These are phyloP conservation scores for Alcedo atthis DNA, from an alignment of 2,797 vertebrate genomes.

Conservation along the genomic window DNA sequence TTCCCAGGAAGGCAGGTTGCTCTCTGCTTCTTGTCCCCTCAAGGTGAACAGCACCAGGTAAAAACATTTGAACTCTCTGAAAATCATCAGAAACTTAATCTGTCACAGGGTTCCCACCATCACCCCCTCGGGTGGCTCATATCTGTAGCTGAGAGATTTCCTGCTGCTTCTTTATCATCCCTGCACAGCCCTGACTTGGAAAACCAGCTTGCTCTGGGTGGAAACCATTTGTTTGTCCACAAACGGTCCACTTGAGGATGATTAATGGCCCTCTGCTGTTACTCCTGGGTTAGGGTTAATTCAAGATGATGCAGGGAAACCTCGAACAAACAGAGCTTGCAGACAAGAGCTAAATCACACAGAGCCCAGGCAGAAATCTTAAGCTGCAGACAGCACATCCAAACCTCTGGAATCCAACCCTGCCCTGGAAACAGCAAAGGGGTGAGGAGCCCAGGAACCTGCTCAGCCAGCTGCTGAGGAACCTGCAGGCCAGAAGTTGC, in stretches of 20 bases:
- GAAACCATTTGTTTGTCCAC: conserved; percentile 15
- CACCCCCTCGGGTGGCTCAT: background rate
- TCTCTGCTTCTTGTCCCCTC: background rate
- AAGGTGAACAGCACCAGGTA: background rate
- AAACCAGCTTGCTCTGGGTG: background rate
- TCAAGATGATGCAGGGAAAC: background rate
- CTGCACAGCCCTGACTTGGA: background rate
- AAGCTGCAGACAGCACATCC: background rate
- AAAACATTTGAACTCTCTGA: background rate
- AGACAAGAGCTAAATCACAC: background rate
- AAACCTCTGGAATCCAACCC: rapidly evolving
- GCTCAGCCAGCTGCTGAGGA: background rate
- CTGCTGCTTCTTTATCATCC: conserved; percentile 7
- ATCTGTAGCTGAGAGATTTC: conserved; percentile 3
- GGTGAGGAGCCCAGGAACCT: background rate
- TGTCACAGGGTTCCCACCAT: background rate
- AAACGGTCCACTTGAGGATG: background rate
- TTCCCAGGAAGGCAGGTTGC: background rate
- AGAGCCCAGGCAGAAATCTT: background rate
- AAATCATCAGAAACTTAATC: conserved; percentile 30
- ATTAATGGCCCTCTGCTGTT: conserved; percentile 11
- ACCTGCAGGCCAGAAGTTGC: background rate
- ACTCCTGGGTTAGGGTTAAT: background rate
- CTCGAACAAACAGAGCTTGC: background rate
- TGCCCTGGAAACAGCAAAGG: background rate